These are phyloP conservation scores for Lutjanus campechanus DNA, from an alignment of 2,797 vertebrate species.

Conservation along the genomic window DNA sequence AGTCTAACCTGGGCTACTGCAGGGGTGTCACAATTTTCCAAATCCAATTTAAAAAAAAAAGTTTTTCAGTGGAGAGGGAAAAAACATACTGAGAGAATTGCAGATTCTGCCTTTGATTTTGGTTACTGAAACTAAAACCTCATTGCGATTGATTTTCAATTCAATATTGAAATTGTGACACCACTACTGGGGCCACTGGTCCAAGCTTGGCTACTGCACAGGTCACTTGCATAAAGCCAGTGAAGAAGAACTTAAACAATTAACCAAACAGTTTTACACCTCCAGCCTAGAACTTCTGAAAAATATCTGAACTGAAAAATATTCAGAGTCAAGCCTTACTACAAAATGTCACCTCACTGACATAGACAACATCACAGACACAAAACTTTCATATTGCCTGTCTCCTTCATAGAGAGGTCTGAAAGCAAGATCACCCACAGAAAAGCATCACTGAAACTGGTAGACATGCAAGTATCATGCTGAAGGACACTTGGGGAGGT, in stretches of 20 bases:
- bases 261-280: not conserved
- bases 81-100: too few species aligned
- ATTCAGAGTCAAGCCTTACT: too few species aligned
- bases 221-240: not conserved
- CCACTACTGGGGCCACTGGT: too few species aligned
- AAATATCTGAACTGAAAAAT: not conserved
- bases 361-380: not conserved
- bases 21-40: too few species aligned
- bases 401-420: not conserved
- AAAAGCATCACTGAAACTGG: conserved; percentile 3
- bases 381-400: too few species aligned
- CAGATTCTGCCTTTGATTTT: too few species aligned
- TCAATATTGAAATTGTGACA: too few species aligned
- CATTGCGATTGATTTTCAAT: too few species aligned
- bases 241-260: not conserved
- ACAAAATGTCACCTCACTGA: not conserved
- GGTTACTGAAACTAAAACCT: too few species aligned
- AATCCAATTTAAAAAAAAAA: too few species aligned
- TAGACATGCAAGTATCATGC: not conserved
- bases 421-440: not conserved
- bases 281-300: not conserved
- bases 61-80: too few species aligned
- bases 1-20: too few species aligned
- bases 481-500: not conserved
- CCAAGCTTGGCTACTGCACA: not conserved